phyloP scores from a whole-genome alignment of 2,113 vertebrate genomes.

The Apus apus region DNA sequence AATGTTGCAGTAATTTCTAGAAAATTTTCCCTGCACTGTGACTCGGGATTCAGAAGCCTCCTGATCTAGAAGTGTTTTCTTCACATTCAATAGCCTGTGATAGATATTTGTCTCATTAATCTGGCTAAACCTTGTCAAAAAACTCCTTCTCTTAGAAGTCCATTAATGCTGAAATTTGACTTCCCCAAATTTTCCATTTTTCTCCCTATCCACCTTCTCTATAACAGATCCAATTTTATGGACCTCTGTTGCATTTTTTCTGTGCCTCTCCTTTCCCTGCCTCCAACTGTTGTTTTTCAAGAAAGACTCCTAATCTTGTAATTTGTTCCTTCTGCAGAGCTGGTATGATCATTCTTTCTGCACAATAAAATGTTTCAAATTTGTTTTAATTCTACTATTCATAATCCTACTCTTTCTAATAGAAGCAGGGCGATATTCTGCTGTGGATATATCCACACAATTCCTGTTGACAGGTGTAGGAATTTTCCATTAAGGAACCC shows the following conservation, averaged over 20 bases:
- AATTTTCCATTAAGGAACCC: neutral
- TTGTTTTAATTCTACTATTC: neutral
- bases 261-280: neutral
- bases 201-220: neutral
- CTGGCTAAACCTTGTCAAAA: neutral
- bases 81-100: neutral
- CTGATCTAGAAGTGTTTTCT: neutral
- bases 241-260: accelerated
- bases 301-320: neutral
- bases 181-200: neutral
- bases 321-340: neutral
- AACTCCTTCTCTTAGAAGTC: neutral
- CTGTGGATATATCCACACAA: neutral
- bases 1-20: neutral
- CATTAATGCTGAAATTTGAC: neutral
- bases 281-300: neutral
- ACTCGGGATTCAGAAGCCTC: neutral
- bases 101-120: neutral
- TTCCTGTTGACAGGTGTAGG: neutral
- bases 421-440: neutral
- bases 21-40: neutral
- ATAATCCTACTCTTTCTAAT: neutral
- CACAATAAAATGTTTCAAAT: neutral
- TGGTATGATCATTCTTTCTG: neutral
- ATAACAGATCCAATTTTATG: neutral